Percentiles rank a stretch among this genome's conserved stretches.
Evolutionary conservation across 2,113 vertebrate species (phyloP).

Genomic region (Indicator maculatus): DNA sequence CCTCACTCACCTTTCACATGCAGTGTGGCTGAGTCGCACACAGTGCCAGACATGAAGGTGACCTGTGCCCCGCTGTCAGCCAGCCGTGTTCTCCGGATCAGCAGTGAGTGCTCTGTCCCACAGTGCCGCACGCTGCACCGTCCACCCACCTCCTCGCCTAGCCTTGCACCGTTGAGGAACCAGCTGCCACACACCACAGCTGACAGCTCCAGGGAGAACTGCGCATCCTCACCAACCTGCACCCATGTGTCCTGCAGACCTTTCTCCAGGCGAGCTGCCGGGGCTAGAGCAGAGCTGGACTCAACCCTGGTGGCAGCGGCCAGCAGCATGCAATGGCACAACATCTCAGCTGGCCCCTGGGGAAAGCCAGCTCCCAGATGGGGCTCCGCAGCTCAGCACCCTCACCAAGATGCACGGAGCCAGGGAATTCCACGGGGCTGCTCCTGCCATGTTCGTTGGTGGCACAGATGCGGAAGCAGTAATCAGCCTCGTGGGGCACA

Average conservation of each 20-base stretch:
- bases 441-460: conserved; percentile 90
- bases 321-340: fast-evolving
- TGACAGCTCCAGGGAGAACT: conserved; percentile 89
- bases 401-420: conserved; percentile 89
- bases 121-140: conserved; percentile 73
- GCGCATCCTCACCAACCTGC: conserved; percentile 80
- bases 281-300: conserved; percentile 71
- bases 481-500: conserved; percentile 88
- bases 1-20: conserved; percentile 85
- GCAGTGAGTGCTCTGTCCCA: conserved; percentile 83
- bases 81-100: conserved; percentile 79
- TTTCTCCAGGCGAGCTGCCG: conserved; percentile 85
- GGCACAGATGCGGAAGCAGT: conserved; percentile 89
- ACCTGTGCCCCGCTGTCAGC: conserved; percentile 85
- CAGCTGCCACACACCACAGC: conserved; percentile 85
- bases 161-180: conserved; percentile 84
- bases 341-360: too few relatives aligned
- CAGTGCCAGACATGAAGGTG: conserved; percentile 84
- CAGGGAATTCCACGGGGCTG: conserved; percentile 87
- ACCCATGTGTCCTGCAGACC: conserved; percentile 85
- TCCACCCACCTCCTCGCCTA: conserved; percentile 75
- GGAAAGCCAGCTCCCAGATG: background rate
- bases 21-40: conserved; percentile 86
- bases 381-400: background rate
- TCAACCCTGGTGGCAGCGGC: background rate